Evolutionary conservation across 2,888 invertebrate species (phyloP), one percentile per base, ranked within the genome.

Genomic region (Tachina fera): DNA sequence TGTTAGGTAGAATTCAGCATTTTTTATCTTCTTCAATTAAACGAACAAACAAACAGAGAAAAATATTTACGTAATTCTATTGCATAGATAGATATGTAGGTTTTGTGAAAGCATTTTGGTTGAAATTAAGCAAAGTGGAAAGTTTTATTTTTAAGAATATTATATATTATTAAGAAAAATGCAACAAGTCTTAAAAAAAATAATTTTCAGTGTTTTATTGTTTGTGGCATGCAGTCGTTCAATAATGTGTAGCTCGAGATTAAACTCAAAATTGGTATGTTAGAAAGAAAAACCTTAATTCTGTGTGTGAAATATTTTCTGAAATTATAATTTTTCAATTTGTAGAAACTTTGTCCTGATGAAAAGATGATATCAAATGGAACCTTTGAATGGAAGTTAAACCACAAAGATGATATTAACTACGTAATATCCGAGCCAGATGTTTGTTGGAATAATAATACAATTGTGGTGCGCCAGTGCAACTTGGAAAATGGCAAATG

Each of bases 391-490:
- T 90, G 90, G 89, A 89, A 88, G 83, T 79, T 81, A 3, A 86
- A 87, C 39, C 79, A 76, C 3, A 16, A 72, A 8, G 58, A 58
- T 58, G 49, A 14, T 14, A n/a, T 71, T 3, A 87, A 78, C 72
- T 89, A 88, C 56, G 83, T 88, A 72, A 77, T 87, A 13, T 88
- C 89, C 4, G 76, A 89, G 58, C 80, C 80, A 77, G 88, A 47
- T 13, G 67, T 88, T 9, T 89, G 90, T 68, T 89, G 89, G 88
- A 60, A 84, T 22, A 68, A 86, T 14, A 78, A 76, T 9, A 43
- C 67, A 47, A 77, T 90, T 16, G 85, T 88, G 19, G 13, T 90
- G 49, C 87, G 89, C 1, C 84, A 87, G 63, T 91, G 91, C 68
- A 61, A 90, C 10, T 87, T 77, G n/a, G 47, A 67, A 13, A 88